phyloP scores from a whole-genome alignment of 2,888 invertebrate genomes.

The Tenthredo livida region DNA sequence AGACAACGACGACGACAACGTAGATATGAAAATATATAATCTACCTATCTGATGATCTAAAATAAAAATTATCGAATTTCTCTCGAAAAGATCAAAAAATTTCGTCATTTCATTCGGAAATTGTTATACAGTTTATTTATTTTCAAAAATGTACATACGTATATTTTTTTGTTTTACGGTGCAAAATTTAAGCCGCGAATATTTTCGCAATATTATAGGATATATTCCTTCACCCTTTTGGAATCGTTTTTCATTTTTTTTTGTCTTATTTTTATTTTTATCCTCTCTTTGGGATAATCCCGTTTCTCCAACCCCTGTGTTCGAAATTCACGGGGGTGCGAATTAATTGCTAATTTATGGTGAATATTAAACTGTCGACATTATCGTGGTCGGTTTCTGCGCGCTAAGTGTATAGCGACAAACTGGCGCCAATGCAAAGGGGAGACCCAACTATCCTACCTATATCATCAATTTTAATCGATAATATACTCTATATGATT shows the following conservation, averaged over 20 bases:
- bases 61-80: not conserved
- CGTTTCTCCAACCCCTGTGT: not conserved
- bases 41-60: not conserved
- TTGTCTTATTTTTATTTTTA: not conserved
- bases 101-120: no score
- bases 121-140: no score
- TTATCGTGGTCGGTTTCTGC: not conserved
- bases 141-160: no score
- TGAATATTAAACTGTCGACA: slow-evolving; percentile 39
- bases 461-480: not conserved
- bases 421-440: not conserved
- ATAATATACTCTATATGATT: not conserved
- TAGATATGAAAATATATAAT: not conserved
- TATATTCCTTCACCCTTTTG: not conserved
- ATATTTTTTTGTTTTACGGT: no score
- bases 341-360: slow-evolving; percentile 44
- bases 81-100: no score
- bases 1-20: not conserved
- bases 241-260: not conserved
- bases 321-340: slow-evolving; percentile 28
- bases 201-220: not conserved
- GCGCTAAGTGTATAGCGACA: not conserved
- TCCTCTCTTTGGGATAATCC: slow-evolving; percentile 13
- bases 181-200: not conserved
- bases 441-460: not conserved